Evolutionary conservation across 2,888 invertebrate genomes (phyloP).

Genomic region (Acanthococcus lagerstroemiae): DNA sequence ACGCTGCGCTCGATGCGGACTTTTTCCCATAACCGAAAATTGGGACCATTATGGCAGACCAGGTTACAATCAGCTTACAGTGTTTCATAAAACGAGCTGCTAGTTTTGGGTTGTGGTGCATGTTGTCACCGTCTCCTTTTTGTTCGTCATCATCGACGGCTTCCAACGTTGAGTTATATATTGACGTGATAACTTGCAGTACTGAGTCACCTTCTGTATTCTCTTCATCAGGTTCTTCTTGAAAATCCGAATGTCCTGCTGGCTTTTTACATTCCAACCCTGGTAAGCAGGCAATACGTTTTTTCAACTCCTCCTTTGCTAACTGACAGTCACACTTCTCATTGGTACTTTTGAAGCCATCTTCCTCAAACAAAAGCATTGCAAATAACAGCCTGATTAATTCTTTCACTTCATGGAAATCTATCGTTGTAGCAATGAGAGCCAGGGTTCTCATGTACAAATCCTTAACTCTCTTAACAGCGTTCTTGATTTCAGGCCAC

Average conservation of each 20-base stretch:
- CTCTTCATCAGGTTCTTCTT: constrained; percentile 6
- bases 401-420: not conserved
- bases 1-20: not conserved
- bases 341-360: no score
- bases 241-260: not conserved
- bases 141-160: no score
- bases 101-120: not conserved
- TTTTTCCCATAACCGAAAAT: not conserved
- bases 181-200: constrained; percentile 7
- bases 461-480: not conserved
- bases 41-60: not conserved
- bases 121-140: not conserved
- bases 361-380: not conserved
- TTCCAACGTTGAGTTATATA: not conserved
- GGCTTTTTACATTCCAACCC: not conserved
- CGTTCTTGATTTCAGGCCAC: not conserved
- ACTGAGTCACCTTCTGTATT: no score
- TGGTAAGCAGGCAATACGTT: not conserved
- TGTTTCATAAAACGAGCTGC: not conserved
- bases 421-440: not conserved
- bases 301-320: not conserved
- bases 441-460: not conserved
- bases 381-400: not conserved
- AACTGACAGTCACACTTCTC: no score
- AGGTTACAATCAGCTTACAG: not conserved